Base-by-base conservation (phyloP, 2,888 invertebrate species). In the Monopis laevigella region DNA sequence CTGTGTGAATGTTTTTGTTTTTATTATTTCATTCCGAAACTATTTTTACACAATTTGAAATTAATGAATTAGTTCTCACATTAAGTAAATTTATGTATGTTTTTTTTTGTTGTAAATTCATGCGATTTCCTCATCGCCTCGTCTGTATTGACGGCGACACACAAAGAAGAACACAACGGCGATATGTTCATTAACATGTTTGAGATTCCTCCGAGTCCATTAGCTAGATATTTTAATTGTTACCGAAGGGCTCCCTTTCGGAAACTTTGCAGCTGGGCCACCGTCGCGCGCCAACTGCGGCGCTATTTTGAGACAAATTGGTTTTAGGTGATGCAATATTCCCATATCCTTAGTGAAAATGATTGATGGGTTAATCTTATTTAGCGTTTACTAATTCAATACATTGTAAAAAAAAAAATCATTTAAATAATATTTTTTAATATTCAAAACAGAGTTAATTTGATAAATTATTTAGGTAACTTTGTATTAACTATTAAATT, bases 161-260 rank as follows among this genome's bases (percentile, higher is more conserved):
- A 24, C 24, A 32, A n/a, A 24, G 8, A 16, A 24, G 43, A 57
- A 65, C 64, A 64, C 58, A 59, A 51, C 56, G 55, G 59, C 58
- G 58, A 77, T 70, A 72, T 77, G 70, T 77, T 77, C 74, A 78
- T 80, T 74, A 77, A 71, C 73, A 58, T 73, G 58, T 55, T 73
- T 65, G 56, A 53, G 55, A 78, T 78, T 71, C 77, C 70, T 56
- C 52, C 54, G 51, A 66, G 60, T 78, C 78, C 78, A 80, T 80
- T 80, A 80, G 78, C 58, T 62, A 60, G 77, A 78, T 75, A 78
- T 80, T 78, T 78, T 80, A 77, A 78, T 80, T 78, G 78, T 77
- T 67, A 61, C 40, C 11, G 29, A 50, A 51, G 40, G 49, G 56
- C 56, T 55, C 62, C 62, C 61, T 62, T 53, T 59, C 13, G 29